These are phyloP conservation scores for Aphidoletes aphidimyza DNA, from an alignment of 2,888 invertebrate genomes.

Conservation along the genomic window DNA sequence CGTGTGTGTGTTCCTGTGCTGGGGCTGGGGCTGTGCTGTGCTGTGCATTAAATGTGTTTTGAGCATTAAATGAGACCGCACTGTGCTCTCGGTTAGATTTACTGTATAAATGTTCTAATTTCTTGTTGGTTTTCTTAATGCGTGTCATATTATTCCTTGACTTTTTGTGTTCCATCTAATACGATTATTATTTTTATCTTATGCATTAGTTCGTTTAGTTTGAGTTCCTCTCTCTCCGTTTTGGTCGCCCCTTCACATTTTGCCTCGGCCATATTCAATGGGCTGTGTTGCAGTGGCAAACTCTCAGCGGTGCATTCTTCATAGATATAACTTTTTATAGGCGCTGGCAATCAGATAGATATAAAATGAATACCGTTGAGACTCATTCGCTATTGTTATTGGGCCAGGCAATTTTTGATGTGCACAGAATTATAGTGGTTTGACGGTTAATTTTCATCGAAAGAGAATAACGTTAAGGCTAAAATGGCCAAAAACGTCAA, in stretches of 20 bases:
- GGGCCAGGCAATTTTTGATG: not conserved
- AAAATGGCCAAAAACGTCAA: too few relatives aligned
- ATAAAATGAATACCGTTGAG: not conserved
- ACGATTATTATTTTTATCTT: conserved; percentile 29
- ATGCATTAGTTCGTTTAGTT: not conserved
- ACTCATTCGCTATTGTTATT: too few relatives aligned
- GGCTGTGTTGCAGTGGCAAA: not conserved
- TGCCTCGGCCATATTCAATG: not conserved
- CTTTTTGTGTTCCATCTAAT: conserved; percentile 15
- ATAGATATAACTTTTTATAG: not conserved
- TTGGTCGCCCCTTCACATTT: not conserved
- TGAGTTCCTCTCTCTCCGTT: not conserved
- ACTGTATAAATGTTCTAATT: not conserved
- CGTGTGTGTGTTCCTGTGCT: too few relatives aligned
- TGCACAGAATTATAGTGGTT: not conserved
- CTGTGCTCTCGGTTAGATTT: too few relatives aligned
- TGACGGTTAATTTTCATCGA: not conserved
- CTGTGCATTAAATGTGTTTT: not conserved
- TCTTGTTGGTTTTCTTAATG: not conserved
- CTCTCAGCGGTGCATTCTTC: not conserved
- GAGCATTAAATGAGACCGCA: not conserved
- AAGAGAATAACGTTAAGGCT: not conserved
- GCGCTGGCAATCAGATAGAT: not conserved
- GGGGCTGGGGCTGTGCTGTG: too few relatives aligned
- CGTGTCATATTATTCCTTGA: not conserved